phyloP scores from a whole-genome alignment of 2,797 vertebrate genomes.

The Avahi laniger region DNA sequence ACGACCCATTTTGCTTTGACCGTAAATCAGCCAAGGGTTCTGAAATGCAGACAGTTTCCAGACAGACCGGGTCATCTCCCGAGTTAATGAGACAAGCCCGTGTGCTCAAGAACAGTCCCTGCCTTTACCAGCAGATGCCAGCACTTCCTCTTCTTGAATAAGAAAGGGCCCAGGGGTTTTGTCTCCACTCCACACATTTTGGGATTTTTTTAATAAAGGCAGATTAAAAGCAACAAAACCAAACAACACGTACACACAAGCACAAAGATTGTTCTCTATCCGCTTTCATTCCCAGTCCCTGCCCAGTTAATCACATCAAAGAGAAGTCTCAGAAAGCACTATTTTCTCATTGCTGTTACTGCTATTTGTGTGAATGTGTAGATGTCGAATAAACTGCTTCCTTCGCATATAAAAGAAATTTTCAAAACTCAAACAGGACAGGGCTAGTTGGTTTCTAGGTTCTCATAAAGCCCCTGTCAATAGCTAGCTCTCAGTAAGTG shows the following conservation, averaged over 20 bases:
- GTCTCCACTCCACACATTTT: not conserved
- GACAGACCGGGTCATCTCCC: not conserved
- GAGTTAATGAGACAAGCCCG: not conserved
- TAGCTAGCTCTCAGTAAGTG: conserved; percentile 41
- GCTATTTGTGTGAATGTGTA: not conserved
- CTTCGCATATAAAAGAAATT: conserved; percentile 25
- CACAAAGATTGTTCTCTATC: not conserved
- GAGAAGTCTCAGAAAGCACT: conserved; percentile 36
- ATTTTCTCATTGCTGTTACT: conserved; percentile 28
- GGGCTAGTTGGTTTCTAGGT: conserved; percentile 38
- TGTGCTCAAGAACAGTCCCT: not conserved
- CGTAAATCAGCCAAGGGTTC: conserved; percentile 46
- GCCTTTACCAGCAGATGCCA: conserved; percentile 81
- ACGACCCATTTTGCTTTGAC: conserved; percentile 45
- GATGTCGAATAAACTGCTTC: conserved; percentile 28
- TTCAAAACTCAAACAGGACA: conserved; percentile 34
- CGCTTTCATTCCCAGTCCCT: not conserved
- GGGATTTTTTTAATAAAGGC: conserved; percentile 1
- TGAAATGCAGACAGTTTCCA: conserved; percentile 54
- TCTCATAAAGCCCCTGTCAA: conserved; percentile 48
- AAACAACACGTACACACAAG: not conserved
- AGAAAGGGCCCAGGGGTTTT: not conserved
- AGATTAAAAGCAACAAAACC: not conserved
- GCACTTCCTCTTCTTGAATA: conserved; percentile 68
- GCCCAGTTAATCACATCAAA: conserved; percentile 41